phyloP scores from a whole-genome alignment of 2,888 invertebrate species.

The Tricholauxania praeusta region DNA sequence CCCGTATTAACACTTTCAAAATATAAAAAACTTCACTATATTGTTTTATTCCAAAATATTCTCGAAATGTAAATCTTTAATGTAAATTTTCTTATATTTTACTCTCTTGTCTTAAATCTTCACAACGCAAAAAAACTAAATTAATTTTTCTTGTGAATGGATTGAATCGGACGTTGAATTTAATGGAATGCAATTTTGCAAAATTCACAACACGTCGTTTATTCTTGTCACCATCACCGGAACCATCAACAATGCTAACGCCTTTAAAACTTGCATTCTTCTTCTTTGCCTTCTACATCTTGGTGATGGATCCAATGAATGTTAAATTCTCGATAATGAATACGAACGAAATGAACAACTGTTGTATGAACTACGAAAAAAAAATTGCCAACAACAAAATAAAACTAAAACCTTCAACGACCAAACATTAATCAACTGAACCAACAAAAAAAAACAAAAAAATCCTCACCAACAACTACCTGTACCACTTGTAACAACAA shows the following conservation, averaged over 20 bases:
- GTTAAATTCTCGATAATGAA: conserved; percentile 10
- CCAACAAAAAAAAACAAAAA: conserved; percentile 12
- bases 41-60: no score
- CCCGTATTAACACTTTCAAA: no score
- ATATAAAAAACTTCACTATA: no score
- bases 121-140: no score
- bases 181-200: conserved; percentile 22
- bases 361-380: neutral
- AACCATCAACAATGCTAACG: neutral
- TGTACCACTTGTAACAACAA: conserved; percentile 1
- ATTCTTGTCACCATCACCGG: conserved; percentile 7
- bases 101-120: no score
- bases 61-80: no score
- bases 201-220: conserved; percentile 23
- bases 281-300: neutral
- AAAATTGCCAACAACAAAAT: no score
- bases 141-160: conserved; percentile 12
- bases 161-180: neutral
- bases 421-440: conserved; percentile 37
- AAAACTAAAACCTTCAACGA: conserved; percentile 1
- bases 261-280: neutral
- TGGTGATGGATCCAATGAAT: conserved; percentile 4
- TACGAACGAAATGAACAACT: conserved; percentile 9
- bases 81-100: no score
- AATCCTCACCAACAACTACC: neutral